Evolutionary conservation across 2,113 vertebrate species (phyloP), one percentile per base, ranked within the genome.

Genomic region (Pteropus alecto): DNA sequence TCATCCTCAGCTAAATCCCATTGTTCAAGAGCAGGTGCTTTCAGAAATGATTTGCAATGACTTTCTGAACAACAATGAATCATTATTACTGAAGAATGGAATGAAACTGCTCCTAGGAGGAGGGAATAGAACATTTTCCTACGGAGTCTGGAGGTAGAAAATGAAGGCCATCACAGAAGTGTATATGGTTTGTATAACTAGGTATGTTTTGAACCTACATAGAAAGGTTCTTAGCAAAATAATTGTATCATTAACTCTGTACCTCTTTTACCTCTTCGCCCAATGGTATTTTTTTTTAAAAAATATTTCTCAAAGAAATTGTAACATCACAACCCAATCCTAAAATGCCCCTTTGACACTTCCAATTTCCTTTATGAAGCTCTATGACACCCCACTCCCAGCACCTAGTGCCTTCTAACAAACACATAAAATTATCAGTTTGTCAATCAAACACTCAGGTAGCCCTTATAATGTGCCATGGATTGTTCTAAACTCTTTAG

Each of bases 91-190:
- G 1, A 68, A 58, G 60, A 78, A n/a, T 28, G 38, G 16, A 91
- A 65, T 30, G 70, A 77, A 84, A 94, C 51, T 63, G 26, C 8
- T 14, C 21, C 16, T 26, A 38, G 33, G 11, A 58, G 30, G 9
- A 88, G 70, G 33, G 58, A 89, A 65, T 10, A 63, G 33, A 79
- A 74, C 19, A 46, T 48, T 46, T 26, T 14, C 22, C 84, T 6
- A 1, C 1, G 33, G 12, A 9, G 6, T 68, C 46, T 38, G 33
- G 63, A 67, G 26, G 46, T 6, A 73, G 46, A 83, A 81, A 93
- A 95, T 54, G 74, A 97, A 90, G 60, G 35, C 73, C 83, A 56
- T 51, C 73, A 43, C 54, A 93, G 61, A 86, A 88, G 78, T 93
- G 33, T 88, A 95, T 95, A 94, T 93, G 33, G 74, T 54, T 84